Conservation (phyloP, 2,113 vertebrate genomes). For the Xenotilapia caudafasciata region DNA sequence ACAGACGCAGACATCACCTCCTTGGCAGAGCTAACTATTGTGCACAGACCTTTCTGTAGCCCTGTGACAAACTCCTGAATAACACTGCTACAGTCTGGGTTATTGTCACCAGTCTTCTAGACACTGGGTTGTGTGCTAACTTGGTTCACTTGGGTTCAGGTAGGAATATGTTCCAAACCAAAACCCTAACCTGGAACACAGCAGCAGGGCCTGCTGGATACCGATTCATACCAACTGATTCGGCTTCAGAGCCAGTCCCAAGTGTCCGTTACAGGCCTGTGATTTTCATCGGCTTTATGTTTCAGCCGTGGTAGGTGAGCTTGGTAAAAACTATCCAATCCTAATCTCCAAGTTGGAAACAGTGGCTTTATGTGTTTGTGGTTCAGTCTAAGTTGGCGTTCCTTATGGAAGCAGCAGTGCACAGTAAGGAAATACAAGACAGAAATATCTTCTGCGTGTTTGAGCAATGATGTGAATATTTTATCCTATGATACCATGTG, state of each 20-base stretch:
- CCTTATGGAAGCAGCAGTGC: background rate
- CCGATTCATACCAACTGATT: background rate
- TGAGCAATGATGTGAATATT: background rate
- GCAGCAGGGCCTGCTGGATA: background rate
- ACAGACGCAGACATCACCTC: background rate
- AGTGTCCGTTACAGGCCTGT: background rate
- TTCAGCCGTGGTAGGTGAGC: background rate
- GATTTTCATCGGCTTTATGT: background rate
- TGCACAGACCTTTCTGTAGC: background rate
- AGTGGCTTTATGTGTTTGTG: background rate
- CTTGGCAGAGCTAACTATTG: background rate
- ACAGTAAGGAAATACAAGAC: background rate
- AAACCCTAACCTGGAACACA: background rate
- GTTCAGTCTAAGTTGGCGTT: background rate
- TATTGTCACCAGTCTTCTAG: background rate
- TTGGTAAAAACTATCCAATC: background rate
- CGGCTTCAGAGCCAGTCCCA: background rate
- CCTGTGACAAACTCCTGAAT: background rate
- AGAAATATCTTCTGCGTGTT: background rate
- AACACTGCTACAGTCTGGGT: background rate
- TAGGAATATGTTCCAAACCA: background rate
- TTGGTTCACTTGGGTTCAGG: background rate
- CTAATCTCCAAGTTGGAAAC: background rate
- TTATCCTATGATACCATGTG: background rate
- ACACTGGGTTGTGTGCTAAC: background rate